Base-by-base conservation (phyloP, 2,113 vertebrate species). In the Gadus chalcogrammus region DNA sequence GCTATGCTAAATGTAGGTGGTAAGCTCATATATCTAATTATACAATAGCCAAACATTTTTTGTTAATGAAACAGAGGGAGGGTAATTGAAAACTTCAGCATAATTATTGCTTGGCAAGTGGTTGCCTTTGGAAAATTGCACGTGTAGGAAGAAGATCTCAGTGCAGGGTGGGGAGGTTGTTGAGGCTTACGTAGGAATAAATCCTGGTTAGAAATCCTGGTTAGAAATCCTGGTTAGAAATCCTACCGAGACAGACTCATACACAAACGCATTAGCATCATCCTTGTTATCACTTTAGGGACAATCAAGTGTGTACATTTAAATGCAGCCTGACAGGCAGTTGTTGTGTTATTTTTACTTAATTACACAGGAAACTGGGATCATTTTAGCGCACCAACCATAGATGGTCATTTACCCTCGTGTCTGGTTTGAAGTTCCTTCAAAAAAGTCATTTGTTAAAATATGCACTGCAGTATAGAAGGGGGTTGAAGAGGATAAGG, bases 21-120 rank as follows among this genome's bases (percentile, higher is more conserved):
- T 90, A 90, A 92, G 86, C 86, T 92, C 88, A 90, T 91, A 90
- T 91, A 91, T 90, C 88, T 90, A 93, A 92, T 93, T 93, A 91
- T 92, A 91, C 91, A 93, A 92, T 89, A 91, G 89, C 84, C 87
- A 86, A 91, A 90, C 86, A 90, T 89, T 90, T 92, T 91, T 90
- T 88, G 85, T 89, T 92, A 90, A 92, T 92, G 88, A 90, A 92
- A 91, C 91, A 88, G 89, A 90, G 83, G 87, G 72, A 83, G 85
- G 87, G 88, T 91, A 91, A 92, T 91, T 92, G 86, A 91, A 91
- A 93, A 91, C 88, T 90, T 90, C 88, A 88, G 84, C 82, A 79
- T 91, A 92, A 91, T 91, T 92, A 91, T 89, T 89, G 85, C 88
- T 87, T 88, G 87, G 88, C 81, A 75, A 89, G 85, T 82, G 77